These are phyloP conservation scores for Panorpa germanica DNA, from an alignment of 2,888 invertebrate species.

Conservation along the genomic window DNA sequence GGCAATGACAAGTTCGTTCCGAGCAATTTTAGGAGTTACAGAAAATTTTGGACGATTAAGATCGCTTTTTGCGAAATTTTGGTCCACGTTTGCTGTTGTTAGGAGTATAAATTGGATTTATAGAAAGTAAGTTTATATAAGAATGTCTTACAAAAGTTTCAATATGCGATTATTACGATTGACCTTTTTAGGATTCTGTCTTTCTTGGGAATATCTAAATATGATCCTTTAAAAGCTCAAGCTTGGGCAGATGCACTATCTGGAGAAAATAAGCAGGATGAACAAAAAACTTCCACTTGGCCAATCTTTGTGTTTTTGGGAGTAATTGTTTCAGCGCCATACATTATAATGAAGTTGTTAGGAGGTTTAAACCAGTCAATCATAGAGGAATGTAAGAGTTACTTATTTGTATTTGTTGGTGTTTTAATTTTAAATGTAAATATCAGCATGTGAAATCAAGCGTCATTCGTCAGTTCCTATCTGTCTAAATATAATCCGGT, in stretches of 20 bases:
- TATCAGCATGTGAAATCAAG: no score
- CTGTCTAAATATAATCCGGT: no score
- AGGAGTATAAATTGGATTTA: constrained; percentile 65
- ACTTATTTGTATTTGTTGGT: constrained; percentile 3
- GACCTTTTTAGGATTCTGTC: constrained; percentile 18
- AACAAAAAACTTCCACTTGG: constrained; percentile 45
- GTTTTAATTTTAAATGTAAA: constrained; percentile 1
- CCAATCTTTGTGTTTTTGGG: constrained; percentile 79
- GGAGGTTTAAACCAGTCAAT: constrained; percentile 31
- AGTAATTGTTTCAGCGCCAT: constrained; percentile 79
- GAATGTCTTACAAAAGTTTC: background rate
- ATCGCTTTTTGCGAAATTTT: constrained; percentile 66
- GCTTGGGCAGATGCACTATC: constrained; percentile 22
- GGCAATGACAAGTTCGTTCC: constrained; percentile 87
- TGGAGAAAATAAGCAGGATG: constrained; percentile 17
- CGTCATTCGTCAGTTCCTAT: no score
- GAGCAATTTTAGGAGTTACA: constrained; percentile 88
- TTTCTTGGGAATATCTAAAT: constrained; percentile 20
- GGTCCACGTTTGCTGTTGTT: constrained; percentile 73
- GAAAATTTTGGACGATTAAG: constrained; percentile 81
- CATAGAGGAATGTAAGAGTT: constrained; percentile 37
- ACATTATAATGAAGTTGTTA: constrained; percentile 70
- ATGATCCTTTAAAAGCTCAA: constrained; percentile 22
- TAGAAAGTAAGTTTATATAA: constrained; percentile 27
- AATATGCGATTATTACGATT: background rate